Percentiles rank a stretch among this genome's conserved stretches.
Evolutionary conservation across 1,140 invertebrate genomes (phyloP).

Genomic region (Drosophila sucinea): DNA sequence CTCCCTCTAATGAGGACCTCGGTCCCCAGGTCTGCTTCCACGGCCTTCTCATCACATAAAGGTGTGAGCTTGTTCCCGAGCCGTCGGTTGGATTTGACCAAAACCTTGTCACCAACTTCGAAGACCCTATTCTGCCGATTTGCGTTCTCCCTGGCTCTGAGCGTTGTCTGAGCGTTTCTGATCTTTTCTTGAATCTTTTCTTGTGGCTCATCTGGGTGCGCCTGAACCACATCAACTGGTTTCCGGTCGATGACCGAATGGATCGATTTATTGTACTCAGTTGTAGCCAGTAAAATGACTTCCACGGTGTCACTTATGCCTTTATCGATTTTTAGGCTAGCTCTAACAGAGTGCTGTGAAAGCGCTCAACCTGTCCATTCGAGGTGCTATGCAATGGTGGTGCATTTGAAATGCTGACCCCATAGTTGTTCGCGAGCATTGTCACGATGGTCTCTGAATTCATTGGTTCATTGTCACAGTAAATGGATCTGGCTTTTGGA

Average conservation of each 20-base stretch:
- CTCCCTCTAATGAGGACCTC: neutral
- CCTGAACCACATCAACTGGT: neutral
- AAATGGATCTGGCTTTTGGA: slow-evolving; percentile 14
- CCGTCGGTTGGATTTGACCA: slow-evolving; percentile 2
- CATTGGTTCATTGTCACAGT: slow-evolving; percentile 20
- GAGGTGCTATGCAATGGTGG: slow-evolving; percentile 10
- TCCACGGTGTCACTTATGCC: neutral
- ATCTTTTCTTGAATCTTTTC: neutral
- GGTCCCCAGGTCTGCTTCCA: neutral
- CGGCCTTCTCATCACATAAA: neutral
- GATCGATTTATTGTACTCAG: too few species aligned
- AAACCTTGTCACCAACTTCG: neutral
- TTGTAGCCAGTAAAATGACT: too few species aligned
- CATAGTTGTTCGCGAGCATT: slow-evolving; percentile 7
- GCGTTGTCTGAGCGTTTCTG: neutral
- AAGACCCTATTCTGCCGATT: slow-evolving; percentile 7
- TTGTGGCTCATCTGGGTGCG: slow-evolving; percentile 6
- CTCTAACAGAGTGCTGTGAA: slow-evolving; percentile 8
- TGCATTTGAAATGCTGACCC: slow-evolving; percentile 9
- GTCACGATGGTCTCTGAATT: slow-evolving; percentile 13
- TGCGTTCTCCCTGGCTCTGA: neutral
- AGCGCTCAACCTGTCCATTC: slow-evolving; percentile 12
- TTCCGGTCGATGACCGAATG: neutral
- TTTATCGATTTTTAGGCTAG: slow-evolving; percentile 15
- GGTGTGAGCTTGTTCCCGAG: neutral